Percentiles rank a stretch among this genome's conserved stretches.
phyloP scores from a whole-genome alignment of 2,888 invertebrate genomes.

The Hermaeophaga mercurialis region DNA sequence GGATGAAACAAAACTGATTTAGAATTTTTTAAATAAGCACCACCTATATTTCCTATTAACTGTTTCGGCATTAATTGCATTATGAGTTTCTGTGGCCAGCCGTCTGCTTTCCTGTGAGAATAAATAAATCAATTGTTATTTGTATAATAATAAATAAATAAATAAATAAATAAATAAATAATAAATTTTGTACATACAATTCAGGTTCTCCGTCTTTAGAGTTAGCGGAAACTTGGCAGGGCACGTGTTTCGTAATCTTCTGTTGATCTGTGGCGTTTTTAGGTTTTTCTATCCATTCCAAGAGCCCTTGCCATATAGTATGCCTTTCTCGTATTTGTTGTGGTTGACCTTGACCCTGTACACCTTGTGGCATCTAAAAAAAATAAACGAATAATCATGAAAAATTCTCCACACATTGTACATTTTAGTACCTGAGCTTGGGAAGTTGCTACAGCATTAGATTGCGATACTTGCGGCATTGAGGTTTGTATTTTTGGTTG shows the following conservation, averaged over 20 bases:
- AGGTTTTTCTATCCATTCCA: conserved; percentile 94
- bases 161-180: neutral
- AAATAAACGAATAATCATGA: neutral
- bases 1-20: conserved; percentile 91
- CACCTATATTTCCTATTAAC: conserved; percentile 87
- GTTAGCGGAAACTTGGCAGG: conserved; percentile 75
- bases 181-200: conserved; percentile 62
- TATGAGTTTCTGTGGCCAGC: conserved; percentile 89
- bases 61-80: conserved; percentile 96
- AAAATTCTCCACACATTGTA: neutral
- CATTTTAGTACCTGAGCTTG: conserved; percentile 48
- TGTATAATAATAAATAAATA: neutral
- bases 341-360: conserved; percentile 53
- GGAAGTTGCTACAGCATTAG: conserved; percentile 49
- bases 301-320: conserved; percentile 69
- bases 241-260: conserved; percentile 75
- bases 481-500: conserved; percentile 47
- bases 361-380: conserved; percentile 9
- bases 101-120: conserved; percentile 75
- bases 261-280: conserved; percentile 77
- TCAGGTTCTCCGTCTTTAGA: conserved; percentile 88
- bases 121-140: too few relatives aligned
- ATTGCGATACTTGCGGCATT: conserved; percentile 48
- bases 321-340: conserved; percentile 61
- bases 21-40: conserved; percentile 86